These are phyloP conservation scores for Colaptes auratus DNA, from an alignment of 2,113 vertebrate genomes.

Conservation along the genomic window DNA sequence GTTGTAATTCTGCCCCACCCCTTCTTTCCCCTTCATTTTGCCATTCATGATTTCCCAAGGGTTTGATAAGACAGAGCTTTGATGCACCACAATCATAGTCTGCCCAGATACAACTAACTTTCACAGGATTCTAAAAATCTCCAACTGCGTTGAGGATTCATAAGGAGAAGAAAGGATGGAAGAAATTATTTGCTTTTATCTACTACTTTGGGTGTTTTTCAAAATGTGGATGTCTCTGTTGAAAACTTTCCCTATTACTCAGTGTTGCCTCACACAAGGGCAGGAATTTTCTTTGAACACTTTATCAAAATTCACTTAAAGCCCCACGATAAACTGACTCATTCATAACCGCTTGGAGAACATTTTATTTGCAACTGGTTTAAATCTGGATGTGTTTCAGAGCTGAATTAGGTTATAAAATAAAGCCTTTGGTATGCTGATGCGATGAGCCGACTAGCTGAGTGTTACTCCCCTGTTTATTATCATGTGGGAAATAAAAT, in stretches of 20 bases:
- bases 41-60: not conserved
- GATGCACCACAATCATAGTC: not conserved
- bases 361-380: conserved; percentile 30
- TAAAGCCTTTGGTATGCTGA: conserved; percentile 62
- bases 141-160: not conserved
- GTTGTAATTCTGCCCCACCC: not conserved
- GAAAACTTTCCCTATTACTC: conserved; percentile 43
- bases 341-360: not conserved
- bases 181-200: not conserved
- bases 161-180: not conserved
- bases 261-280: conserved; percentile 45
- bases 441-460: conserved; percentile 26
- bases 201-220: conserved; percentile 22
- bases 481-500: conserved; percentile 60
- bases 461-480: not conserved
- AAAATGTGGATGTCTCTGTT: not conserved
- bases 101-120: not conserved
- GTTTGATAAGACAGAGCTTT: not conserved
- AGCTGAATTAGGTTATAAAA: conserved; percentile 46
- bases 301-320: conserved; percentile 60
- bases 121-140: not conserved
- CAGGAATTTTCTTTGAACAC: conserved; percentile 44
- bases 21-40: not conserved
- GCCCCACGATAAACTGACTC: conserved; percentile 52
- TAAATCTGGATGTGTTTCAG: conserved; percentile 50